Evolutionary conservation across 2,797 vertebrate species (phyloP).

Genomic region (Lemur catta): DNA sequence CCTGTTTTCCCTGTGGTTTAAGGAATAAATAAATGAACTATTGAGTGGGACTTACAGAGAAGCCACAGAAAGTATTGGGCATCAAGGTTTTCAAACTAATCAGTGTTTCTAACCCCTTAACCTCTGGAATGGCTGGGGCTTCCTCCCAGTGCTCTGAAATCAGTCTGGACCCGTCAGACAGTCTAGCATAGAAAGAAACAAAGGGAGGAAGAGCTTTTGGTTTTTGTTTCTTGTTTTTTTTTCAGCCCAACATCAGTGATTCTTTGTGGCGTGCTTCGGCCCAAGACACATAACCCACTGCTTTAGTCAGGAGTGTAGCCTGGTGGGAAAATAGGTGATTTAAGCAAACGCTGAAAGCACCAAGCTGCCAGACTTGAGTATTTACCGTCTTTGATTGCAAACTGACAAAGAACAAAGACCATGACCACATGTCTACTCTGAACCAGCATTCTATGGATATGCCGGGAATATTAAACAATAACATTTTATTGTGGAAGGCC

Average conservation of each 20-base stretch:
- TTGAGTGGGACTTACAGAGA: not conserved
- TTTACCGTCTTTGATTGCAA: constrained; percentile 46
- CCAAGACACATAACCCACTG: not conserved
- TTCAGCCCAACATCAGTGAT: constrained; percentile 27
- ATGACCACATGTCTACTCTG: not conserved
- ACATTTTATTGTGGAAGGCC: constrained; percentile 4
- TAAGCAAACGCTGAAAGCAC: constrained; percentile 55
- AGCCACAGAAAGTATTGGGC: not conserved
- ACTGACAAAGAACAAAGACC: constrained; percentile 61
- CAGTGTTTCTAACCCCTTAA: not conserved
- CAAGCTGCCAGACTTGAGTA: constrained; percentile 33
- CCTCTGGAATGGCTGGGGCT: not conserved
- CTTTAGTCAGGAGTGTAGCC: not conserved
- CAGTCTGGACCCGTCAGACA: not conserved
- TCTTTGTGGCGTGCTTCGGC: not conserved
- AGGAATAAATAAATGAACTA: not conserved
- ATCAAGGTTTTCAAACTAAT: constrained; percentile 7
- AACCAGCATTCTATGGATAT: constrained; percentile 10
- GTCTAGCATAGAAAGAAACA: constrained; percentile 4
- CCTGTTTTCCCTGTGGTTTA: not conserved
- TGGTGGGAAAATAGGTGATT: constrained; percentile 54
- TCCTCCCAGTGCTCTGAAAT: not conserved
- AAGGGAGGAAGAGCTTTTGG: not conserved
- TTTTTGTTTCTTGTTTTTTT: not conserved
- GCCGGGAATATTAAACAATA: constrained; percentile 46